Base-by-base conservation (phyloP, 1,140 invertebrate genomes). In the Coenobita brevimanus region DNA sequence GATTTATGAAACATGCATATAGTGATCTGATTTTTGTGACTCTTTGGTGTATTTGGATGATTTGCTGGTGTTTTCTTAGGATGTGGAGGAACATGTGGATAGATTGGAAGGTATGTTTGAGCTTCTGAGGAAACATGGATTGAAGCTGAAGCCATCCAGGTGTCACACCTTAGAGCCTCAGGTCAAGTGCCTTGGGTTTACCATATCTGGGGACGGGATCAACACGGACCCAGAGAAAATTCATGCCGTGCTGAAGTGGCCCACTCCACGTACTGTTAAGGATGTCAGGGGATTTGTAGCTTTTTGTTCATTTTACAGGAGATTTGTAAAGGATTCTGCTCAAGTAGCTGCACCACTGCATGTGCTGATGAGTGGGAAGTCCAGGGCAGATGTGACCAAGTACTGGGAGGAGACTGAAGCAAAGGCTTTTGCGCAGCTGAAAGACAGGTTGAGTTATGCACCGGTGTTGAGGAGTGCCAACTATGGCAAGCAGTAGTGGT, bases 281-380 rank as follows among this genome's bases (percentile, higher is more conserved):
- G 81, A 82, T 3, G 81, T 82, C 1, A 46, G 38, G 15, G 67
- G 2, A 33, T 82, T 82, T 71, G n/a, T 71, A 21, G 80, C 21
- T 1, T 82, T 82, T 43, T 82, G 38, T 50, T 71, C 62, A 30
- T 82, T 71, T 15, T 82, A 82, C 24, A 46, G 67, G 15, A 41
- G 13, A 50, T 82, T 82, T 69, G 21, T 43, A 30, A 41, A 69
- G 24, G 43, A 30, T 33, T 82, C 71, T 71, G 81, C 81, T 0
- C n/a, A 33, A 21, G 6, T 41, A 15, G 81, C 64, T 50, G n/a
- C 62, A 27, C 81, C 81, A 46, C 24, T 82, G 41, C 38, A 82
- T 64, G 43, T 24, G 10, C 24, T 82, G 33, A 80, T 33, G 78
- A 36, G 50, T 15, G 46, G 50, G 0, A 8, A 60, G 10, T 80